phyloP scores from a whole-genome alignment of 2,888 invertebrate genomes.

The Leptarthrus brevirostris region DNA sequence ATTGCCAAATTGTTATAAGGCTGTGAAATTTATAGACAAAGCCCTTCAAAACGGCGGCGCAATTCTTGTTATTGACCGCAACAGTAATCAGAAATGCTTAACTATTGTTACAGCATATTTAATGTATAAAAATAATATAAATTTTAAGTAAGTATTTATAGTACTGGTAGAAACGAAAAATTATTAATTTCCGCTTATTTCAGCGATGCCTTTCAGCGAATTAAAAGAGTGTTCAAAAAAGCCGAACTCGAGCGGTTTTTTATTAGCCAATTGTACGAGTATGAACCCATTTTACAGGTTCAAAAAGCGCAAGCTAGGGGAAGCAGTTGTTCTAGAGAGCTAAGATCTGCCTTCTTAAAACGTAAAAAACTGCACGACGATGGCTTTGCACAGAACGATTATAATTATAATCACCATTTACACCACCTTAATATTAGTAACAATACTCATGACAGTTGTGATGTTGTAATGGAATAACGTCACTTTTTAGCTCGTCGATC shows the following conservation, averaged over 20 bases:
- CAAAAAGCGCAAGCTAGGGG: slow-evolving; percentile 60
- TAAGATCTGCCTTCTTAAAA: slow-evolving; percentile 59
- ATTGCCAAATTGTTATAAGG: slow-evolving; percentile 61
- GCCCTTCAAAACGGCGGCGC: slow-evolving; percentile 58
- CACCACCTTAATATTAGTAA: slow-evolving; percentile 26
- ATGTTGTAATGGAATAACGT: slow-evolving; percentile 40
- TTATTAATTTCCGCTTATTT: slow-evolving; percentile 24
- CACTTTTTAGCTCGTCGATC: slow-evolving; percentile 10
- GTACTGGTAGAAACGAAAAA: not conserved
- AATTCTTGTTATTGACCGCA: slow-evolving; percentile 60
- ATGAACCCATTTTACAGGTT: slow-evolving; percentile 63
- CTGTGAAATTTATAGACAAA: slow-evolving; percentile 60
- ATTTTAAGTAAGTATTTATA: slow-evolving; percentile 58
- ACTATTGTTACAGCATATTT: slow-evolving; percentile 61
- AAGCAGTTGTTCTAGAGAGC: slow-evolving; percentile 60
- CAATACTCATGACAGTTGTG: slow-evolving; percentile 18
- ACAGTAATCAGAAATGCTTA: slow-evolving; percentile 61
- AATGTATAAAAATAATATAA: slow-evolving; percentile 62
- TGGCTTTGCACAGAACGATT: slow-evolving; percentile 20
- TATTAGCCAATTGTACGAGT: slow-evolving; percentile 61
- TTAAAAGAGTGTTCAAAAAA: slow-evolving; percentile 59
- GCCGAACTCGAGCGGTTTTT: slow-evolving; percentile 61
- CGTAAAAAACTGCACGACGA: slow-evolving; percentile 59
- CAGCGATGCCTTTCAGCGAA: slow-evolving; percentile 60
- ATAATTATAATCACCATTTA: slow-evolving; percentile 11